A percentile compares a stretch with the other conserved stretches of the same genome.
Conservation (phyloP, 2,113 vertebrate species). For the Archilochus colubris region DNA sequence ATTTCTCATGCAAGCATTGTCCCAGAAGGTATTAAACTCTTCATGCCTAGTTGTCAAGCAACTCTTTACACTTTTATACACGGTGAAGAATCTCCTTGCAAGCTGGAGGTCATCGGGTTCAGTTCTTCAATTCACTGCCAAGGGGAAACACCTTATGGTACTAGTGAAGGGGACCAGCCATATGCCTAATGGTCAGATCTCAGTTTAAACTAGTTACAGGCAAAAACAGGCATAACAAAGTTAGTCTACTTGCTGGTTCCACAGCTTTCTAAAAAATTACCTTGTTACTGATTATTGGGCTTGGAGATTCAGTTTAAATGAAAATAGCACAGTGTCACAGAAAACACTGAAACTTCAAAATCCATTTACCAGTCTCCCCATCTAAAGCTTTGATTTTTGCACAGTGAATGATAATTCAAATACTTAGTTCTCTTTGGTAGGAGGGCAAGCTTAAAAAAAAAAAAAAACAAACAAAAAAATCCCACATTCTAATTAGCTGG, state of each 20-base stretch:
- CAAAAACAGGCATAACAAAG: neutral
- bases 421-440: neutral
- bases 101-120: neutral
- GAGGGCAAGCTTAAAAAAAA: neutral
- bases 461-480: no score
- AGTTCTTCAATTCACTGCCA: neutral
- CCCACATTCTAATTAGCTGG: neutral
- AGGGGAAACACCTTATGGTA: rapidly evolving
- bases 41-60: neutral
- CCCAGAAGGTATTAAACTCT: neutral
- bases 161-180: neutral
- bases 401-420: neutral
- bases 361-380: neutral
- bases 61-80: neutral
- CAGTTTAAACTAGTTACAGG: neutral
- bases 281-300: neutral
- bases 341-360: neutral
- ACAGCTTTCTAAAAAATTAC: neutral
- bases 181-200: neutral
- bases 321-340: neutral
- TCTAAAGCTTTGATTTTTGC: neutral
- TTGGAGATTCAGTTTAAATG: neutral
- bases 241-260: neutral
- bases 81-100: neutral
- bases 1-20: neutral